These are phyloP conservation scores for Diachasmimorpha longicaudata DNA, from an alignment of 1,140 invertebrate species.

Conservation along the genomic window DNA sequence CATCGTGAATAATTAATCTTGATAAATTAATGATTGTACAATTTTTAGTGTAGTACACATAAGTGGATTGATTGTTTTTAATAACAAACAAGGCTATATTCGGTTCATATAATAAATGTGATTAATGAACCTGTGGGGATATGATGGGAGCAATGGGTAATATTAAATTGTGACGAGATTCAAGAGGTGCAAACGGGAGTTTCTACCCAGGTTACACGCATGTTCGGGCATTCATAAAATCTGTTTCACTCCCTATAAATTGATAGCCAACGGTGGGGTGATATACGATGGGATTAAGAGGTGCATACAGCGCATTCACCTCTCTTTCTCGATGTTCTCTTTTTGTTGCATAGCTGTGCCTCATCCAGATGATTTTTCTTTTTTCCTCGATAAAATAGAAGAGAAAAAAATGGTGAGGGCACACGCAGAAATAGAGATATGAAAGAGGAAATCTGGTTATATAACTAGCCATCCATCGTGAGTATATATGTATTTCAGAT, in stretches of 20 bases:
- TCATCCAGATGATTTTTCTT: neutral
- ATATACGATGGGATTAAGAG: constrained; percentile 37
- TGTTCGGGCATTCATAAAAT: constrained; percentile 38
- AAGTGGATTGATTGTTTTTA: neutral
- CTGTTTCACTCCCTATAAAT: constrained; percentile 41
- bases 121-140: neutral
- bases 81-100: neutral
- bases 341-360: neutral
- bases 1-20: neutral
- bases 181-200: constrained; percentile 28
- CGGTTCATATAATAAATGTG: neutral
- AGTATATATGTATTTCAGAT: neutral
- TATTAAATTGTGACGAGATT: constrained; percentile 12
- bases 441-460: neutral
- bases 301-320: constrained; percentile 8
- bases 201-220: constrained; percentile 23
- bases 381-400: no score
- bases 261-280: constrained; percentile 30
- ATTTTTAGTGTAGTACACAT: neutral
- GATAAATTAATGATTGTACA: neutral
- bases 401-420: neutral
- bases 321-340: neutral
- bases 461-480: neutral
- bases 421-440: neutral
- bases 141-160: neutral